Base-by-base conservation (phyloP, 2,113 vertebrate genomes). In the Carettochelys insculpta region DNA sequence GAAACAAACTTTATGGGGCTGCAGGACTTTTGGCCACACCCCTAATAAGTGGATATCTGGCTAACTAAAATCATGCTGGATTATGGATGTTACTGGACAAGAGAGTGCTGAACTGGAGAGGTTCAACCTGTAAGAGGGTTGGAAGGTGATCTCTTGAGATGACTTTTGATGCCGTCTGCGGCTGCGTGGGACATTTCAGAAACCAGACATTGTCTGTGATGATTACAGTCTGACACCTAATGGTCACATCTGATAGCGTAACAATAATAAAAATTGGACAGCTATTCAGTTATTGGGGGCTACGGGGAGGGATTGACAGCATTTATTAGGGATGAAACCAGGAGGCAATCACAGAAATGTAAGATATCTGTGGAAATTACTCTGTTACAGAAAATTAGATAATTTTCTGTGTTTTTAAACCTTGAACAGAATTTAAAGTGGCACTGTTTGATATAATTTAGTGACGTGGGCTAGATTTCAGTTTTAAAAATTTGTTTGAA, bases 221-320 rank as follows among this genome's bases (percentile, higher is more conserved):
- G 85, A 90, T 83, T 65, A 87, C n/a, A 93, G 93, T 12, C 96
- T 97, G 97, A 96, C 97, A 95, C 92, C 97, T 94, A 95, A 96
- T 85, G 96, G 97, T 91, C 90, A 88, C 80, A 83, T 61, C 85
- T 34, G 90, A 94, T 86, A 95, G 1, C 93, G 94, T 95, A 88
- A 81, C 47, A 34, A 56, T 80, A 79, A 45, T n/a, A 22, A 50
- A 65, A 92, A 61, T 13, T 14, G 3, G 83, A 86, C 61, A 87
- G 80, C 50, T 85, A 41, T 0, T 82, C 82, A 73, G 92, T 53
- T 3, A 3, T 1, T 78, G 90, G 85, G 90, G 20, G 25, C 16
- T 8, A 11, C 92, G 34, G 25, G 38, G 19, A 7, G 20, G 86
- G 12, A 3, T 10, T 13, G 54, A 43, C 38, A 90, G 82, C 65